Base-by-base conservation (phyloP, 2,113 vertebrate species). In the Eonycteris spelaea region DNA sequence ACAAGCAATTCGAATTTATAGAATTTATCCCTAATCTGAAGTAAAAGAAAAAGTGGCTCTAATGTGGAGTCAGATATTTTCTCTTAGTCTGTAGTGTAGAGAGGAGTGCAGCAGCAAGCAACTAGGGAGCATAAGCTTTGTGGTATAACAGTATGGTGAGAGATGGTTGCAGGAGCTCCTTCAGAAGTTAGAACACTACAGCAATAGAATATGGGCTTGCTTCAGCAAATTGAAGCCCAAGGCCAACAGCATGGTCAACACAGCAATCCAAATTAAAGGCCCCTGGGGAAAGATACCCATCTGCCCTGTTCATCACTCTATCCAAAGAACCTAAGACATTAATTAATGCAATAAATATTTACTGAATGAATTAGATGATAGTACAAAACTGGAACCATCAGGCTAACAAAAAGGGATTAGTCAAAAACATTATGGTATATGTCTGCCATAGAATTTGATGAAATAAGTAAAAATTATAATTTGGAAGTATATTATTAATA, bases 401-500 rank as follows among this genome's bases (percentile, higher is more conserved):
- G 59, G 26, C 40, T 24, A 82, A 67, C 12, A 51, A 86, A 48
- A 59, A 14, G 12, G 2, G 18, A 73, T 91, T 59, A 55, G 11
- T 61, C 35, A 86, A 63, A 55, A 67, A 30, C 7, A 45, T 21
- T 51, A 30, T 33, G 7, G 7, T 30, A 11, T 6, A 78, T 48
- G 5, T 86, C 80, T 61, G 55, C 16, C 38, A 40, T 12, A 3
- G 43, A 61, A 71, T 38, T 68, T 92, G 13, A 93, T 53, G 43
- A 88, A 96, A 86, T 79, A 78, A 95, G 45, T 59, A 24, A 63
- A 94, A 78, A 73, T 53, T n/a, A 74, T 40, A 68, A 61, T 86
- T 95, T 68, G n/a, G 3, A 94, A 91, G 22, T 53, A 45, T 67
- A 63, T 1, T 63, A 80, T 67, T 86, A 70, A 82, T 77, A 82